Conservation (phyloP, 2,113 vertebrate genomes). For the Bucco capensis region DNA sequence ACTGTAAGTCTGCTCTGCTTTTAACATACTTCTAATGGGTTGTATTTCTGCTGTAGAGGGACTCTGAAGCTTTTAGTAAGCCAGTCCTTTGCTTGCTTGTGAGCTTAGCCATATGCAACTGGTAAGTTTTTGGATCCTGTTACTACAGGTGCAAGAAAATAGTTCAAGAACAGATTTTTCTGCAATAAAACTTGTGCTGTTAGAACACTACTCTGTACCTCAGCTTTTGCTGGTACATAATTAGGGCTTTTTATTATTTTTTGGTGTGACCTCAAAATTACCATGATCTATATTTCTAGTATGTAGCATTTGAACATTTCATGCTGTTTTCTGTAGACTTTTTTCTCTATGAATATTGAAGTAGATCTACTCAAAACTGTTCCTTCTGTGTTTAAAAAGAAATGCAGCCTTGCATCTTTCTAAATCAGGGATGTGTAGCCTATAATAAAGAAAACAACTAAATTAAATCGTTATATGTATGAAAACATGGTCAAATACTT, state of each 20-base stretch:
- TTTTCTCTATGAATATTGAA: background rate
- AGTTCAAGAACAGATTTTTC: background rate
- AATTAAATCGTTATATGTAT: background rate
- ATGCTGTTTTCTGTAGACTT: background rate
- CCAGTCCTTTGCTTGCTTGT: background rate
- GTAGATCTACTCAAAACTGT: background rate
- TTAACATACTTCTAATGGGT: background rate
- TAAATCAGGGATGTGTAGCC: background rate
- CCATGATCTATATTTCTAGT: background rate
- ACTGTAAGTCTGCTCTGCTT: slow-evolving; percentile 80
- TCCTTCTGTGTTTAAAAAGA: background rate
- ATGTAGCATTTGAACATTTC: background rate
- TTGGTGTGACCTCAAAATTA: background rate
- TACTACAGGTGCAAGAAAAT: background rate
- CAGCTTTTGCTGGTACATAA: background rate
- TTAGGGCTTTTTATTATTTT: background rate
- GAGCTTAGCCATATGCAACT: background rate
- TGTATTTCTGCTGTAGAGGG: background rate
- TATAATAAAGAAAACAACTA: background rate
- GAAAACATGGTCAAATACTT: background rate
- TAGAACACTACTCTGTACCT: background rate
- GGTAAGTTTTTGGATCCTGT: background rate
- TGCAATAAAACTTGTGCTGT: background rate
- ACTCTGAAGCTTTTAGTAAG: background rate
- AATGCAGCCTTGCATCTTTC: background rate